Conservation (phyloP, 1,140 invertebrate genomes). For the Homalodisca vitripennis region DNA sequence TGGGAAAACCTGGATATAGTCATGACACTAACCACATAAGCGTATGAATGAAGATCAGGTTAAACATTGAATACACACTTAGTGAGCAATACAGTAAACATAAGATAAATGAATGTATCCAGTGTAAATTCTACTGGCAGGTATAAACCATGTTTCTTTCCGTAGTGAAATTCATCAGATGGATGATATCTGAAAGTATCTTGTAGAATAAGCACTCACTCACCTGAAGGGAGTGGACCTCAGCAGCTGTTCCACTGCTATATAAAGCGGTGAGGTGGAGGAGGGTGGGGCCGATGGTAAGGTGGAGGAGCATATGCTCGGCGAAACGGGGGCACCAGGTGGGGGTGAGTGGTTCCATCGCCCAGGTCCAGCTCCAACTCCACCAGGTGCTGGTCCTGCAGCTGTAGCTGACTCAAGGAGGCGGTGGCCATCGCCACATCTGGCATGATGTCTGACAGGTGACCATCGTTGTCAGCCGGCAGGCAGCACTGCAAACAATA, state of each 20-base stretch:
- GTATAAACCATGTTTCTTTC: no score
- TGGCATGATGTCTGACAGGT: constrained; percentile 79
- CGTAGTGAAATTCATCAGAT: no score
- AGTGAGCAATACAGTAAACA: no score
- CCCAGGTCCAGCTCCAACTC: constrained; percentile 37
- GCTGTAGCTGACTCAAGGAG: constrained; percentile 58
- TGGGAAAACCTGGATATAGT: no score
- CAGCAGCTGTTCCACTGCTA: constrained; percentile 36
- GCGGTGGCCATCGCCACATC: constrained; percentile 87
- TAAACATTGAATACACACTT: no score
- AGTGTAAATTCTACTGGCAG: no score
- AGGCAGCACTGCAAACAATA: constrained; percentile 21
- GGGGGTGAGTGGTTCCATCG: constrained; percentile 11
- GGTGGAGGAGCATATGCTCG: constrained; percentile 19
- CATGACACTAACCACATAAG: no score
- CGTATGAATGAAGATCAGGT: no score
- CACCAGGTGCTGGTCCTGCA: constrained; percentile 14
- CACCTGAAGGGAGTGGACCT: no score
- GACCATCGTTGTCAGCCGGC: constrained; percentile 59
- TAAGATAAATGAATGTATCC: no score
- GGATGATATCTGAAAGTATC: no score
- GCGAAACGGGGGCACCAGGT: not conserved
- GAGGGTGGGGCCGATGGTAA: constrained; percentile 34
- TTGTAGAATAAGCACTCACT: no score
- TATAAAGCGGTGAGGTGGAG: constrained; percentile 41